A percentile compares a stretch with the other conserved stretches of the same genome.
phyloP scores from a whole-genome alignment of 1,140 invertebrate genomes.

The Anagrus nilaparvatae region DNA sequence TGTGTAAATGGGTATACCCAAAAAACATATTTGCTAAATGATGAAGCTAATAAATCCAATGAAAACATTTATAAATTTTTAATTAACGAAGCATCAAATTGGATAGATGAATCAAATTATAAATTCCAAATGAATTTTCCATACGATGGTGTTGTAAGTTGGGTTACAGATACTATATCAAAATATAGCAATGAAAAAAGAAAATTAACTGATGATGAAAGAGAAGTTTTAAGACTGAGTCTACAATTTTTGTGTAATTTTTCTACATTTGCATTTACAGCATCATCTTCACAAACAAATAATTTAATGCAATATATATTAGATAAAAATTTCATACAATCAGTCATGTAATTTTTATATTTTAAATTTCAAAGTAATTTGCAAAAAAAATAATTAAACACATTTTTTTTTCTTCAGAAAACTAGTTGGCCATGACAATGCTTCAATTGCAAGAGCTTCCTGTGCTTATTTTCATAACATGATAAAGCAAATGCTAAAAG shows the following conservation, averaged over 20 bases:
- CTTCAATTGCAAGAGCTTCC: conserved; percentile 20
- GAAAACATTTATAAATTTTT: conserved; percentile 9
- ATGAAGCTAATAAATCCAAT: conserved; percentile 5
- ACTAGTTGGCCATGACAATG: conserved; percentile 17
- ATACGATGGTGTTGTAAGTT: conserved; percentile 25
- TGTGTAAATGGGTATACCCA: conserved; percentile 23
- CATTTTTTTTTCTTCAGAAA: conserved; percentile 15
- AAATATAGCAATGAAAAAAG: background rate
- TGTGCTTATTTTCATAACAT: conserved; percentile 29
- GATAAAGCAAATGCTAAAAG: conserved; percentile 16
- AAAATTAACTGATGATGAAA: conserved; percentile 16
- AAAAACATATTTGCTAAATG: conserved; percentile 10
- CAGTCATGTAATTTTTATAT: conserved; percentile 23
- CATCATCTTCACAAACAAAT: conserved; percentile 3
- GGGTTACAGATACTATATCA: conserved; percentile 21
- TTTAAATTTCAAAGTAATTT: background rate
- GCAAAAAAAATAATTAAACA: background rate
- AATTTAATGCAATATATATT: conserved; percentile 15
- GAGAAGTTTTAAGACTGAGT: conserved; percentile 24
- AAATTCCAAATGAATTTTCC: conserved; percentile 22
- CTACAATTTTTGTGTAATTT: conserved; percentile 33
- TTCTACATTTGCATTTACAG: conserved; percentile 20
- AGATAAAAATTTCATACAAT: conserved; percentile 19
- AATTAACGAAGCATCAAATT: conserved; percentile 7
- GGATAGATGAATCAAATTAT: conserved; percentile 12